These are phyloP conservation scores for Phalera bucephala DNA, from an alignment of 2,888 invertebrate species.

Conservation along the genomic window DNA sequence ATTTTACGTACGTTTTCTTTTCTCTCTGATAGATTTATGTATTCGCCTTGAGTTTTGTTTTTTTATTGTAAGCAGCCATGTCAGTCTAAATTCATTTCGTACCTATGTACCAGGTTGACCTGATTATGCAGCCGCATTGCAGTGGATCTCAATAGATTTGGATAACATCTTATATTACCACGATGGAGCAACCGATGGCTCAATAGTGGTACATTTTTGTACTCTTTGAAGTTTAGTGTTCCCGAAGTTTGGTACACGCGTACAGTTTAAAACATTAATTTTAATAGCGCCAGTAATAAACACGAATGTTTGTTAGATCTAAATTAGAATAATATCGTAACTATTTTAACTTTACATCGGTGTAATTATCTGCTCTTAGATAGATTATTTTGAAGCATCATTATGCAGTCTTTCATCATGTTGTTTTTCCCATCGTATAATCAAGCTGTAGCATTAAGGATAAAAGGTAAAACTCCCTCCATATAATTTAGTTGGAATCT, in stretches of 20 bases:
- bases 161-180: constrained; percentile 25
- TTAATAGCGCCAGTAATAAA: constrained; percentile 15
- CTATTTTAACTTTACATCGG: constrained; percentile 9
- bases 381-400: constrained; percentile 8
- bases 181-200: constrained; percentile 10
- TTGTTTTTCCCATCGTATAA: no score
- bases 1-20: background rate
- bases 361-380: constrained; percentile 6
- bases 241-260: constrained; percentile 21
- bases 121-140: constrained; percentile 48
- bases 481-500: no score
- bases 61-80: constrained; percentile 24
- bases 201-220: constrained; percentile 18
- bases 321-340: constrained; percentile 16
- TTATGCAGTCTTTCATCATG: no score
- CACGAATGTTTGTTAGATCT: constrained; percentile 10
- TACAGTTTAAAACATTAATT: constrained; percentile 15
- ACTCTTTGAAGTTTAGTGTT: constrained; percentile 24
- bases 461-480: no score
- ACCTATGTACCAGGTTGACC: constrained; percentile 34
- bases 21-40: constrained; percentile 10
- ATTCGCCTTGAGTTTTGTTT: constrained; percentile 24
- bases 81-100: constrained; percentile 23
- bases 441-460: no score
- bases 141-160: constrained; percentile 35